Conservation (phyloP, 2,113 vertebrate genomes). For the Azemiops feae region DNA sequence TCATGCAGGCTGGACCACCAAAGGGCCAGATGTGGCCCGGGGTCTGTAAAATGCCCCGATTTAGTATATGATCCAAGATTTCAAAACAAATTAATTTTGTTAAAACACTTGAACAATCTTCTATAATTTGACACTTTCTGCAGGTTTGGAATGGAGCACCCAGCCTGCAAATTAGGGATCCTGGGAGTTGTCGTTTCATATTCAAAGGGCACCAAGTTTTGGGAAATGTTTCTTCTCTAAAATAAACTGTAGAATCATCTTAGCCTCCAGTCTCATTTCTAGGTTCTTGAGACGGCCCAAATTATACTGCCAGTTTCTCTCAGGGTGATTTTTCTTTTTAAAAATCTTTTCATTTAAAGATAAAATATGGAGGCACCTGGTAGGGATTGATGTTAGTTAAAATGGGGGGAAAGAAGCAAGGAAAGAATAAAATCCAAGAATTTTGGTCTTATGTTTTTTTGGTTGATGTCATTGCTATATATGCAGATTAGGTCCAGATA, state of each 20-base stretch:
- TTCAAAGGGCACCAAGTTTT: neutral
- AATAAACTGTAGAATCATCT: neutral
- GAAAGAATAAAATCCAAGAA: neutral
- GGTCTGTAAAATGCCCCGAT: too few species aligned
- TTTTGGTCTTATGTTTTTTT: neutral
- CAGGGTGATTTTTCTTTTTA: neutral
- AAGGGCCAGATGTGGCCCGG: too few species aligned
- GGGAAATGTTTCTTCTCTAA: neutral
- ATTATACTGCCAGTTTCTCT: neutral
- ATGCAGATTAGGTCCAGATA: neutral
- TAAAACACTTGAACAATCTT: neutral
- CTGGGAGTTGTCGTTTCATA: neutral
- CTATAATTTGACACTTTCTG: neutral
- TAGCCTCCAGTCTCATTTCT: neutral
- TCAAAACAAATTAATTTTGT: neutral
- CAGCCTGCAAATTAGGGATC: neutral
- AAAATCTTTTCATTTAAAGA: neutral
- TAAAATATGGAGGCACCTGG: neutral
- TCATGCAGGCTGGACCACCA: neutral
- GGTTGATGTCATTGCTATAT: neutral
- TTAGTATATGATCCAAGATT: neutral
- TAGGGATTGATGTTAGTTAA: neutral
- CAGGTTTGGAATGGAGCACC: neutral
- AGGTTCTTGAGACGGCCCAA: neutral
- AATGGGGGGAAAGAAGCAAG: neutral